Evolutionary conservation across 2,113 vertebrate genomes (phyloP).

Genomic region (Oryzias curvinotus): DNA sequence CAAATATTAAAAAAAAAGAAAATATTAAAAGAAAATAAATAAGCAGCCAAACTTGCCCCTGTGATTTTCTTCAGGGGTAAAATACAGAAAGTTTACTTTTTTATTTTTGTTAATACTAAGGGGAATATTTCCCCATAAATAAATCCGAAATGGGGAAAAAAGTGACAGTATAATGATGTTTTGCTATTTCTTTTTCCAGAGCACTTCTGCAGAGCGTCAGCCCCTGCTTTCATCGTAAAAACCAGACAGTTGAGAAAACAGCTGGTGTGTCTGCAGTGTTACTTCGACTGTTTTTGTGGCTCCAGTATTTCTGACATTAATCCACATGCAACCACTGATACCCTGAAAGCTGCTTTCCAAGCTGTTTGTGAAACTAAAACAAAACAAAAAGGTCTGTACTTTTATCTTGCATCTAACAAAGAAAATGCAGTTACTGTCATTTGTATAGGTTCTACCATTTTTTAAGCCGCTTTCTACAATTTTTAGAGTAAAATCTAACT

Average conservation of each 20-base stretch:
- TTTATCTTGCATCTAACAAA: too few species aligned
- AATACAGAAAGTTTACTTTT: too few species aligned
- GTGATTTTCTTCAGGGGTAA: too few species aligned
- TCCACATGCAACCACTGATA: slow-evolving; percentile 3
- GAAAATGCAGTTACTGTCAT: not conserved
- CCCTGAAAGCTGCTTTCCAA: not conserved
- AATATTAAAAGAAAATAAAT: too few species aligned
- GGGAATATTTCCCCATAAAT: too few species aligned
- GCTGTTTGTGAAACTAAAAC: not conserved
- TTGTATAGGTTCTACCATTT: not conserved
- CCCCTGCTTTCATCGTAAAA: slow-evolving; percentile 67
- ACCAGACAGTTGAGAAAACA: not conserved
- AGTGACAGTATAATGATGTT: too few species aligned
- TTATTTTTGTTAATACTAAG: too few species aligned
- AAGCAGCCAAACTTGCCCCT: too few species aligned
- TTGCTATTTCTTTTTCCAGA: slow-evolving; percentile 29
- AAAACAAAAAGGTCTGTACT: too few species aligned
- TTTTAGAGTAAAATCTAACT: too few species aligned
- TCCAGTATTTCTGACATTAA: slow-evolving; percentile 4
- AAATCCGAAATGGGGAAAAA: too few species aligned
- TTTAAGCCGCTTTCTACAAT: too few species aligned
- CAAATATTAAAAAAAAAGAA: not conserved
- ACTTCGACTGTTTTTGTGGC: not conserved
- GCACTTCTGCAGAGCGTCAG: slow-evolving; percentile 67
- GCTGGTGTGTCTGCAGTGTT: not conserved